Percentiles rank a stretch among this genome's conserved stretches.
These are phyloP conservation scores for Archips xylosteana DNA, from an alignment of 2,888 invertebrate species.

Conservation along the genomic window DNA sequence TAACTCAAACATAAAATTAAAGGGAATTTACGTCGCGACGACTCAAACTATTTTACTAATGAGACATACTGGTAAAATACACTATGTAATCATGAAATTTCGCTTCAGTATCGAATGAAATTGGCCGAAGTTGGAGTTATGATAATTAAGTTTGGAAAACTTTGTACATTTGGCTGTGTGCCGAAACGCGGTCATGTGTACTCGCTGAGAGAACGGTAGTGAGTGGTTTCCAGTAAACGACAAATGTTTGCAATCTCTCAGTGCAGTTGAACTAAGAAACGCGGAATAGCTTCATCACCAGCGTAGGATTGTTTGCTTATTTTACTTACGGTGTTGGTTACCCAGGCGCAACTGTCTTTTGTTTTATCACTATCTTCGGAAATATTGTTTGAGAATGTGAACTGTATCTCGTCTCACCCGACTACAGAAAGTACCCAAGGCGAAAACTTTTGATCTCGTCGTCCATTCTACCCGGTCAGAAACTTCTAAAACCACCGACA, in stretches of 20 bases:
- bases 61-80: slow-evolving; percentile 3
- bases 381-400: background rate
- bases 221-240: slow-evolving; percentile 11
- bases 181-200: slow-evolving; percentile 31
- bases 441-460: background rate
- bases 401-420: background rate
- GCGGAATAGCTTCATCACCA: slow-evolving; percentile 30
- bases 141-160: slow-evolving; percentile 41
- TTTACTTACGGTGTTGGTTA: background rate
- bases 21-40: background rate
- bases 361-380: background rate
- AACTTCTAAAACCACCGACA: background rate
- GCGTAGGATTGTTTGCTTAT: slow-evolving; percentile 12
- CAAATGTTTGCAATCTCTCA: slow-evolving; percentile 38
- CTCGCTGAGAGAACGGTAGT: background rate
- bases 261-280: slow-evolving; percentile 25
- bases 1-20: background rate
- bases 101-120: slow-evolving; percentile 29
- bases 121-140: slow-evolving; percentile 36
- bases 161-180: slow-evolving; percentile 38
- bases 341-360: background rate
- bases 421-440: background rate
- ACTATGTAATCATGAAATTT: slow-evolving; percentile 11
- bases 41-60: background rate
- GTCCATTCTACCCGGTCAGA: background rate